Evolutionary conservation across 2,888 invertebrate genomes (phyloP).

Genomic region (Tiliacea citrago): DNA sequence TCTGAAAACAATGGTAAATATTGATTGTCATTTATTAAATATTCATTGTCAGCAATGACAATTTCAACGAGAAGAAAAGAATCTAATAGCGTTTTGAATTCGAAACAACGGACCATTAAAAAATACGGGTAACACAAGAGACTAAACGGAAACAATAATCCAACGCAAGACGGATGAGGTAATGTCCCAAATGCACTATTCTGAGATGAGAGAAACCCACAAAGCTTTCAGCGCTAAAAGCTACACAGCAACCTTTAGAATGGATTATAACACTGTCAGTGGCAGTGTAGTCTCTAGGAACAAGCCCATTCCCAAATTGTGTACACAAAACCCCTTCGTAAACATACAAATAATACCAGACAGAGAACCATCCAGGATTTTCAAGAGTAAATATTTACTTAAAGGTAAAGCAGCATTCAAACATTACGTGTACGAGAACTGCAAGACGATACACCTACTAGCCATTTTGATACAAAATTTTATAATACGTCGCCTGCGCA

Average conservation of each 20-base stretch:
- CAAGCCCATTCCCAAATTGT: neutral
- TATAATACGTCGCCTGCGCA: neutral
- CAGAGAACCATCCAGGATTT: conserved; percentile 6
- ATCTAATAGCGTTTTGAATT: neutral
- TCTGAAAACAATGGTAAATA: conserved; percentile 10
- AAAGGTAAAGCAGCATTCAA: conserved; percentile 13
- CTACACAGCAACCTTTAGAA: neutral
- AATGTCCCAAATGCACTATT: neutral
- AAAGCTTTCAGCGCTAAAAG: neutral
- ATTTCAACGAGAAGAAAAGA: conserved; percentile 6
- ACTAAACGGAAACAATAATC: neutral
- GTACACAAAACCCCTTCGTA: neutral
- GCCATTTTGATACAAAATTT: neutral
- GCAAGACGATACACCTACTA: conserved; percentile 12
- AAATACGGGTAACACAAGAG: neutral
- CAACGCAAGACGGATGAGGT: neutral
- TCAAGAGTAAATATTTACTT: conserved; percentile 31
- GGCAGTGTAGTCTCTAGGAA: neutral
- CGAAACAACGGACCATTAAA: too few relatives aligned
- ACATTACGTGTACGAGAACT: neutral
- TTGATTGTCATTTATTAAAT: too few relatives aligned
- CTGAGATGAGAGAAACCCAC: neutral
- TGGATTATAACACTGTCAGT: neutral
- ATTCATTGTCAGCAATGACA: neutral
- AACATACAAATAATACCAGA: conserved; percentile 1